phyloP scores from a whole-genome alignment of 2,888 invertebrate species.

The Pseudeuparius sepicola region DNA sequence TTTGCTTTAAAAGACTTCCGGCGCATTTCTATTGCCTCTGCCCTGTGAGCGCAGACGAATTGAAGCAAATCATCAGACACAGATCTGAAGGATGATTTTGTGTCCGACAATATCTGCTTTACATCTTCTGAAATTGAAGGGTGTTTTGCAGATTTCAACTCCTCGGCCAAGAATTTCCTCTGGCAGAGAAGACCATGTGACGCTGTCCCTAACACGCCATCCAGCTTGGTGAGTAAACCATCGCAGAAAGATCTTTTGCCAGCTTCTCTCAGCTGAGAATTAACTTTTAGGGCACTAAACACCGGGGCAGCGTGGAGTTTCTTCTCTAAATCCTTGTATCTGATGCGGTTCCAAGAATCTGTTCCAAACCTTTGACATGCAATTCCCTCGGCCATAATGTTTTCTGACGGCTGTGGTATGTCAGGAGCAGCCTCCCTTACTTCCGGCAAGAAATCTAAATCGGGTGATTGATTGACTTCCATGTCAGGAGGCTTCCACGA shows the following conservation, averaged over 20 bases:
- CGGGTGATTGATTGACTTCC: neutral
- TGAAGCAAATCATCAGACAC: too few relatives aligned
- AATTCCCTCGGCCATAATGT: constrained; percentile 8
- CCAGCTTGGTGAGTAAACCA: constrained; percentile 2
- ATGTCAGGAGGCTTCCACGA: constrained; percentile 5
- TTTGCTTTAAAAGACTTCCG: too few relatives aligned
- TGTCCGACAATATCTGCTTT: constrained; percentile 4
- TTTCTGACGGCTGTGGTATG: constrained; percentile 8
- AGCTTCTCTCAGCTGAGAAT: constrained; percentile 3
- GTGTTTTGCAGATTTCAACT: neutral
- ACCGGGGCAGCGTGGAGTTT: constrained; percentile 4
- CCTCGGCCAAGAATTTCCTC: too few relatives aligned
- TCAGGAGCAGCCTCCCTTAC: constrained; percentile 12
- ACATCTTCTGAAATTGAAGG: constrained; percentile 4
- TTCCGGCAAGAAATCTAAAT: constrained; percentile 13
- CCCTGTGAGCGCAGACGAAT: too few relatives aligned
- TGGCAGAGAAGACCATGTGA: constrained; percentile 8
- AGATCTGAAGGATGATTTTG: too few relatives aligned
- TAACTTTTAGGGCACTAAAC: constrained; percentile 6
- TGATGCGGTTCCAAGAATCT: constrained; percentile 8
- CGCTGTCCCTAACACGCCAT: too few relatives aligned
- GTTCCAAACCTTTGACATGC: constrained; percentile 6
- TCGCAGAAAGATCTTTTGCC: constrained; percentile 3
- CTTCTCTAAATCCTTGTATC: constrained; percentile 7
- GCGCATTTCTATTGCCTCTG: too few relatives aligned